Evolutionary conservation across 1,140 invertebrate genomes (phyloP).

Genomic region (Ruditapes philippinarum): DNA sequence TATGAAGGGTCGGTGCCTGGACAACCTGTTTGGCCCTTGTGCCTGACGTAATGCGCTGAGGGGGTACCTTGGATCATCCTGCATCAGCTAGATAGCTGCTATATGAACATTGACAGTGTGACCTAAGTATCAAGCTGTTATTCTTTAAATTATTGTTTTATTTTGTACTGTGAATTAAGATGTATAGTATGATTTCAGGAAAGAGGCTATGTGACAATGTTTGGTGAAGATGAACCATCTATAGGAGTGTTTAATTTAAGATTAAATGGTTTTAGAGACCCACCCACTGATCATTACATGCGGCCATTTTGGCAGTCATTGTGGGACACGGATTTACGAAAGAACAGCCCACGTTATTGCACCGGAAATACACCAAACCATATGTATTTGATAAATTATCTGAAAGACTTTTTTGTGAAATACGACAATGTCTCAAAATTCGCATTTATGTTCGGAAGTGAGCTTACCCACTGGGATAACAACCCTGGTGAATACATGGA

Average conservation of each 20-base stretch:
- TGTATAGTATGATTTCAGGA: too few relatives aligned
- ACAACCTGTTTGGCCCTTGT: too few relatives aligned
- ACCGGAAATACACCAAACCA: conserved; percentile 93
- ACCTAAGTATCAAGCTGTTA: too few relatives aligned
- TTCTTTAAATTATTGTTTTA: too few relatives aligned
- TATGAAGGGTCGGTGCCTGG: too few relatives aligned
- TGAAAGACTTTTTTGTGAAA: conserved; percentile 89
- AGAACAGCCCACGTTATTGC: conserved; percentile 89
- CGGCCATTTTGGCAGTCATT: conserved; percentile 85
- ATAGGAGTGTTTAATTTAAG: conserved; percentile 82
- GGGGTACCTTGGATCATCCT: too few relatives aligned
- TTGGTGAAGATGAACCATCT: conserved; percentile 83
- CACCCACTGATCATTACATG: conserved; percentile 85
- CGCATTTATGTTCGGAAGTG: conserved; percentile 95
- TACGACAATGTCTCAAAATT: conserved; percentile 92
- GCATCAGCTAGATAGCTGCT: too few relatives aligned
- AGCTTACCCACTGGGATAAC: conserved; percentile 96
- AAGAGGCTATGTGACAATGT: conserved; percentile 82
- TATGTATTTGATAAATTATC: conserved; percentile 90
- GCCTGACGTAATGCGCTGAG: too few relatives aligned
- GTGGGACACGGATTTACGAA: conserved; percentile 81
- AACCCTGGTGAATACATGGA: conserved; percentile 94
- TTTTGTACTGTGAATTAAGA: too few relatives aligned
- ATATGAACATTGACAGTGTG: too few relatives aligned
- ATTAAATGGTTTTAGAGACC: conserved; percentile 85